Evolutionary conservation across 2,888 invertebrate species (phyloP).

Genomic region (Xestia ashworthii): DNA sequence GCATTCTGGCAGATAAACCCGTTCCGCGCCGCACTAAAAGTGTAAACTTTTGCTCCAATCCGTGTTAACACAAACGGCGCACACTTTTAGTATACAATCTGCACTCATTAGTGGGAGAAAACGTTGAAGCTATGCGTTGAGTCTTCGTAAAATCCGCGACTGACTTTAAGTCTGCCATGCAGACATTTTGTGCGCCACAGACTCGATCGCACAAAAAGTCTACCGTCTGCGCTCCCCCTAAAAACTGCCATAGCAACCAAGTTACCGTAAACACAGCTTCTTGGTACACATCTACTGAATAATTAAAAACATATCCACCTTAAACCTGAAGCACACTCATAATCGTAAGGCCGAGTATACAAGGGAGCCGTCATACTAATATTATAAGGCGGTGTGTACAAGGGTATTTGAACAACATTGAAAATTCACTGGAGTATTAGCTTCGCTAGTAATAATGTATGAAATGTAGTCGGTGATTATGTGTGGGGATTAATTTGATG

Average conservation of each 20-base stretch:
- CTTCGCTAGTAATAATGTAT: conserved; percentile 48
- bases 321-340: conserved; percentile 42
- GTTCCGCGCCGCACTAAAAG: no score
- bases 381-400: conserved; percentile 28
- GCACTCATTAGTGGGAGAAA: no score
- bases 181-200: no score
- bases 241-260: not conserved
- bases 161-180: no score
- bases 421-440: conserved; percentile 58
- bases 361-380: conserved; percentile 33
- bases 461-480: conserved; percentile 27
- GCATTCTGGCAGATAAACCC: no score
- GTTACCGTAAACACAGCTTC: not conserved
- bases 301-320: conserved; percentile 59
- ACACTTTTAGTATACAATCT: no score
- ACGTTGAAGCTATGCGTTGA: no score
- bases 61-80: no score
- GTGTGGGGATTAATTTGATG: conserved; percentile 16
- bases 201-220: no score
- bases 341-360: conserved; percentile 48
- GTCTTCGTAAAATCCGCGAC: no score
- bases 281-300: conserved; percentile 42
- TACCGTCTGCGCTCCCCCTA: no score
- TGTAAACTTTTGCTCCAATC: no score
- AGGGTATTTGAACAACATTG: conserved; percentile 46